Conservation (phyloP, 2,113 vertebrate genomes). For the Callionymus lyra region DNA sequence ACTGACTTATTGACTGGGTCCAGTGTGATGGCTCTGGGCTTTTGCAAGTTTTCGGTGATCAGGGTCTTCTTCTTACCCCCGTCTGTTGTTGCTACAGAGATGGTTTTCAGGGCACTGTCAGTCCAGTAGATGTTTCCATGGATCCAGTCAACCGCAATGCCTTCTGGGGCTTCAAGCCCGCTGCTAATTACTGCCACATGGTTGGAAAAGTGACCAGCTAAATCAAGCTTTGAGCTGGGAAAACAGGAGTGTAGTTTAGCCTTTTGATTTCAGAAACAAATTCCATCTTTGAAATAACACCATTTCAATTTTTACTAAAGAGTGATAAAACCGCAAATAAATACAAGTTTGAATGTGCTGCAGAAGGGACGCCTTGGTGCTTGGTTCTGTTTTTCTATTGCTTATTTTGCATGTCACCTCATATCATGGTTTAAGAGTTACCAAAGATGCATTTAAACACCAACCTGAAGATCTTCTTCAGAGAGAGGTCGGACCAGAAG, state of each 20-base stretch:
- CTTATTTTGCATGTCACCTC: no score
- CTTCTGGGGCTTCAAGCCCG: constrained; percentile 66
- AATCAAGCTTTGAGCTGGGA: constrained; percentile 64
- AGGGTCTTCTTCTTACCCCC: constrained; percentile 73
- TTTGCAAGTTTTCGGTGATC: constrained; percentile 57
- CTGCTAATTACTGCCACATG: constrained; percentile 62
- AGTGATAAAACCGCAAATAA: neutral
- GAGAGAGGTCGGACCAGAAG: constrained; percentile 79
- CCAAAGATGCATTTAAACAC: no score
- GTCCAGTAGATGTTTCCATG: constrained; percentile 88
- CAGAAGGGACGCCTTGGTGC: neutral
- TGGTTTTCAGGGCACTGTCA: constrained; percentile 58
- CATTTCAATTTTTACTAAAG: neutral
- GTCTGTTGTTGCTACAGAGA: constrained; percentile 75
- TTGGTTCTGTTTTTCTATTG: no score
- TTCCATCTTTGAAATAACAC: neutral
- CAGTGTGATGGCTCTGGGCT: constrained; percentile 74
- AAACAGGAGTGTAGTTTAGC: neutral
- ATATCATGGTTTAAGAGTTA: no score
- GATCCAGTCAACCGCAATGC: constrained; percentile 83
- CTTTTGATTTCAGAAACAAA: no score
- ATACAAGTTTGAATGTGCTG: neutral
- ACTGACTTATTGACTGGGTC: constrained; percentile 64
- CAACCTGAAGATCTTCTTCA: constrained; percentile 83
- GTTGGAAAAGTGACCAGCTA: constrained; percentile 45